These are phyloP conservation scores for Silurus glanis DNA, from an alignment of 2,113 vertebrate genomes.

Conservation along the genomic window DNA sequence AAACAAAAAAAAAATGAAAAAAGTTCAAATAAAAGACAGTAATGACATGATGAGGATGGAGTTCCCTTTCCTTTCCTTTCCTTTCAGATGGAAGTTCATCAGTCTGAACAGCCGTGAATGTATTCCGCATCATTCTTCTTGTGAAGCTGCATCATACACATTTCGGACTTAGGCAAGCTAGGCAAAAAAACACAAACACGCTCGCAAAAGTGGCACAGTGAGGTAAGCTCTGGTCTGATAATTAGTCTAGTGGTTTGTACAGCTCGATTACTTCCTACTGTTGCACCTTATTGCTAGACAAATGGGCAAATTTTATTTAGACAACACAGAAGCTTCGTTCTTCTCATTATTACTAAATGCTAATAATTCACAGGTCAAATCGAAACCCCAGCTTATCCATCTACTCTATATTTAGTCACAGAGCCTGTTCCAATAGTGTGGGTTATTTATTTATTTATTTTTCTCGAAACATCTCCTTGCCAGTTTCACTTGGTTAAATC, in stretches of 20 bases:
- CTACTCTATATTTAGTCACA: background rate
- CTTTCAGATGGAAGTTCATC: constrained; percentile 53
- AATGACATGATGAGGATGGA: constrained; percentile 25
- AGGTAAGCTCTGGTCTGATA: constrained; percentile 37
- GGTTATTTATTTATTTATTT: background rate
- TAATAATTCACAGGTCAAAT: background rate
- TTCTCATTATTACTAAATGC: background rate
- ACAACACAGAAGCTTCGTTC: constrained; percentile 29
- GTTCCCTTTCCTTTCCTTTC: constrained; percentile 46
- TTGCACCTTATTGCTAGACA: constrained; percentile 51
- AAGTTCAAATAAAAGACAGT: constrained; percentile 66
- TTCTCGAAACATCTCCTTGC: background rate
- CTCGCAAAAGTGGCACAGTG: constrained; percentile 33
- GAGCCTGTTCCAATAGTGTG: constrained; percentile 1
- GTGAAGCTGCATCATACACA: constrained; percentile 51
- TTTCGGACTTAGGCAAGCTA: constrained; percentile 48
- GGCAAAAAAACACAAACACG: constrained; percentile 34
- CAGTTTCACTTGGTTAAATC: background rate
- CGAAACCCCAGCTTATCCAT: background rate
- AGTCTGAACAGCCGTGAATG: constrained; percentile 39
- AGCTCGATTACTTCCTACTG: constrained; percentile 32
- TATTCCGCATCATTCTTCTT: constrained; percentile 34
- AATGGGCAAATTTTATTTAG: constrained; percentile 45
- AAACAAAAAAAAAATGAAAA: constrained; percentile 40
- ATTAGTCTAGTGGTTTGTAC: constrained; percentile 45